Percentiles rank a stretch among this genome's conserved stretches.
phyloP scores from a whole-genome alignment of 2,797 vertebrate genomes.

The Dallia pectoralis region DNA sequence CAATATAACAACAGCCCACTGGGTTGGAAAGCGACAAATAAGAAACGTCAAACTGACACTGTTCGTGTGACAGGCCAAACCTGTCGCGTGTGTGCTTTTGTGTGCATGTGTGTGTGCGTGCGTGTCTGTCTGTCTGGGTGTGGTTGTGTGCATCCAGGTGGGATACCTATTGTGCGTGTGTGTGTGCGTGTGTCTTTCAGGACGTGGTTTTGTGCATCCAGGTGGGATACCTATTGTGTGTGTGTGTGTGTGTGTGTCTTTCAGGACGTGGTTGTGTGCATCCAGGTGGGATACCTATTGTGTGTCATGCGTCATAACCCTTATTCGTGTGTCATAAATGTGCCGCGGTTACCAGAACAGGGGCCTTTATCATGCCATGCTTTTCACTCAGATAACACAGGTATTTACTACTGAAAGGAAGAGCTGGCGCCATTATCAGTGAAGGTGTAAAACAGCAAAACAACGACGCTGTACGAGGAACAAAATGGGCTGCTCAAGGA shows the following conservation, averaged over 20 bases:
- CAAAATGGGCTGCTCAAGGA: background rate
- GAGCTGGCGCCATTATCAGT: slow-evolving; percentile 22
- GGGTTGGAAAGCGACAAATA: slow-evolving; percentile 19
- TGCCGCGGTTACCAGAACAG: background rate
- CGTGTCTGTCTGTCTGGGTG: background rate
- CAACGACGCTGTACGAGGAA: slow-evolving; percentile 26
- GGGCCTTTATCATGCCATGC: slow-evolving; percentile 39
- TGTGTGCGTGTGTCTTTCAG: background rate
- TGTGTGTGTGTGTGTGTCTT: too few species aligned
- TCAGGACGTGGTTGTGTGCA: slow-evolving; percentile 8
- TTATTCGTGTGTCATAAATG: background rate
- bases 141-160: background rate
- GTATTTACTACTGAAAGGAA: slow-evolving; percentile 46
- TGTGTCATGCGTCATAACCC: background rate
- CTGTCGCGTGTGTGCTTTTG: slow-evolving; percentile 3
- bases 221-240: background rate
- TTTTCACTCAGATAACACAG: slow-evolving; percentile 58
- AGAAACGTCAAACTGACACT: background rate
- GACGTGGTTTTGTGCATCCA: background rate
- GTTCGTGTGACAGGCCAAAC: background rate
- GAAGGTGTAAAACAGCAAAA: slow-evolving; percentile 3
- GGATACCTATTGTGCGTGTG: background rate
- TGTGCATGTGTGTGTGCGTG: slow-evolving; percentile 7
- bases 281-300: too few species aligned
- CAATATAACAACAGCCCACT: slow-evolving; percentile 13